These are phyloP conservation scores for Rattus norvegicus DNA, from an alignment of 2,113 vertebrate genomes.

Conservation along the genomic window GRCr8 NC_086039.1:44480001-44480500, in stretches of 20 bases:
- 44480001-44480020: background rate
- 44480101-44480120: background rate
- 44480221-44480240: background rate
- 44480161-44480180: background rate
- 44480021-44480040: background rate
- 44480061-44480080: background rate
- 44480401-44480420: background rate
- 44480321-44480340: background rate
- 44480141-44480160: background rate
- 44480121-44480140: background rate
- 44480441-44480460: background rate
- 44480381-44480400: background rate
- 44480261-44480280: background rate
- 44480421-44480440: background rate
- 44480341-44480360: background rate
- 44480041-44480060: background rate
- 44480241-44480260: background rate
- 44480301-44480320: background rate
- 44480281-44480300: background rate
- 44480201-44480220: background rate
- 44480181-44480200: background rate
- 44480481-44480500: background rate
- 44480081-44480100: background rate
- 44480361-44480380: background rate
- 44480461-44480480: background rate